These are phyloP conservation scores for Delphinapterus leucas DNA, from an alignment of 2,113 vertebrate species.

Conservation along the genomic window DNA sequence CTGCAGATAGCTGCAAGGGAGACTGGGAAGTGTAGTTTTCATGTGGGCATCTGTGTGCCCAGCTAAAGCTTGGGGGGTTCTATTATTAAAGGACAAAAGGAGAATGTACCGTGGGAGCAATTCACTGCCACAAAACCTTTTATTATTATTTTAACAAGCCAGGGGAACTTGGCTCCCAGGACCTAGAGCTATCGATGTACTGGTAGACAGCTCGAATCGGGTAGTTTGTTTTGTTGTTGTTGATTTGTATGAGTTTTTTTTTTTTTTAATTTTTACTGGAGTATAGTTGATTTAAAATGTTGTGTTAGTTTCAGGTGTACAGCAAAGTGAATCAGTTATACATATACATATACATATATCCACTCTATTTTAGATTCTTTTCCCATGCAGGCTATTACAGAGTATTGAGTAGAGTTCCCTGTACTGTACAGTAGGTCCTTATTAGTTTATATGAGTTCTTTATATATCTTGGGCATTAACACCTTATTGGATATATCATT, in stretches of 20 bases:
- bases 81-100: background rate
- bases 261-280: too few species aligned
- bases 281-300: too few species aligned
- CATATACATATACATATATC: too few species aligned
- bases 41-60: background rate
- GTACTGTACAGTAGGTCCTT: too few species aligned
- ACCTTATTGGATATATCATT: background rate
- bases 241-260: background rate
- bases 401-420: too few species aligned
- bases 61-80: background rate
- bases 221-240: background rate
- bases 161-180: background rate
- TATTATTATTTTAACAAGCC: background rate
- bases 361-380: too few species aligned
- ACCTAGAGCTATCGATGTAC: background rate
- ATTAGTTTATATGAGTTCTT: background rate
- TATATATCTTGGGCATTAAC: background rate
- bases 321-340: too few species aligned
- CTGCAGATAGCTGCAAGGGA: background rate
- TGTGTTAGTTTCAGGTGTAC: too few species aligned
- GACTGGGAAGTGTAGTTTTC: background rate
- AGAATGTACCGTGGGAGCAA: background rate
- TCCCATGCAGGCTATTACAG: too few species aligned
- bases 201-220: background rate
- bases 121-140: background rate